Base-by-base conservation (phyloP, 2,797 vertebrate species). In the Cygnus olor region DNA sequence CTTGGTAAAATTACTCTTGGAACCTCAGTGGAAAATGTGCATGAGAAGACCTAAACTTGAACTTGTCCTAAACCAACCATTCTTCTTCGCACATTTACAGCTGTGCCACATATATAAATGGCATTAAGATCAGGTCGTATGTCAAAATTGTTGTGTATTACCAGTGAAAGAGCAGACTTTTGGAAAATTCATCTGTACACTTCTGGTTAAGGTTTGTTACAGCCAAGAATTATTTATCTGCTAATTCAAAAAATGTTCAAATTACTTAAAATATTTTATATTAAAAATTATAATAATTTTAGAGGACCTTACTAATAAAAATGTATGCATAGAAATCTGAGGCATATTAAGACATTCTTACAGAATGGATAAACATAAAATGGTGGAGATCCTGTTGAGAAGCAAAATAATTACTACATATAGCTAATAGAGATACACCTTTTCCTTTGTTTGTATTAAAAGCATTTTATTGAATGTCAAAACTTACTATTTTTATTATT, bases 41-140 rank as follows among this genome's bases (percentile, higher is more conserved):
- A 21, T 56, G 34, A 32, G 79, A 49, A 60, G 24, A 14, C 5
- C 15, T 73, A 72, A 72, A 40, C 6, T 18, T 21, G 8, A 32
- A 32, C 24, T 28, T 64, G 38, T 19, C 19, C 34, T 80, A 40
- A 63, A 64, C 9, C 22, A 81, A 34, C 16, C 13, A 19, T 60
- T 74, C 4, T 51, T 14, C n/a, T 54, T 63, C 20, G 12, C 54
- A 63, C 10, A 76, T 84, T 68, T 56, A 42, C 13, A 54, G 12
- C 6, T 0, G 1, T 30, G 10, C 57, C 28, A 10, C 14, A 56
- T 3, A 36, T 47, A 28, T 14, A 66, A 45, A 44, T 18, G 8
- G 14, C 32, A 44, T 4, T n/a, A 58, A n/a, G 54, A 36, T 76
- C 42, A 36, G 21, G 34, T 64, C 25, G 6, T 42, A 4, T 17